Percentiles rank a stretch among this genome's conserved stretches.
These are phyloP conservation scores for Microtus agrestis DNA, from an alignment of 2,797 vertebrate genomes.

Conservation along the genomic window DNA sequence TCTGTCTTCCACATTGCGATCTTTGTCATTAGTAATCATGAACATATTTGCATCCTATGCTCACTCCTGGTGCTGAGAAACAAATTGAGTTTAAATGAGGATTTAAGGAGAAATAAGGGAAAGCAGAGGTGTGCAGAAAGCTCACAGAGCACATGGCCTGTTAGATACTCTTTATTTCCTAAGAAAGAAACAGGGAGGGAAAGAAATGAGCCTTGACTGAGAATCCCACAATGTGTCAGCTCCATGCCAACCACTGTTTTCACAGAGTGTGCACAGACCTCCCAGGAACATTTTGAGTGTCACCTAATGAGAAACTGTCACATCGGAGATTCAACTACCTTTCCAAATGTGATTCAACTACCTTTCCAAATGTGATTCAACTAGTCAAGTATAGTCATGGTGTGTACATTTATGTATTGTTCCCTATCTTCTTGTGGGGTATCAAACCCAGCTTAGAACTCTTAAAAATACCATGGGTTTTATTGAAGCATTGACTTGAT, in stretches of 20 bases:
- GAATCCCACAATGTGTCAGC: too few relatives aligned
- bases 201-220: neutral
- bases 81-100: slow-evolving; percentile 52
- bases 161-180: neutral
- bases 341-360: neutral
- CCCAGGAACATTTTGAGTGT: neutral
- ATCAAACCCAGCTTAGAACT: neutral
- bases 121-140: neutral
- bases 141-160: neutral
- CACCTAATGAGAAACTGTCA: slow-evolving; percentile 32
- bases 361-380: neutral
- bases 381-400: neutral
- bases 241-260: neutral
- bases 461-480: neutral
- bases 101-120: slow-evolving; percentile 48
- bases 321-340: neutral
- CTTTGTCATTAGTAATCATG: slow-evolving; percentile 49
- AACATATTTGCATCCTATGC: slow-evolving; percentile 49
- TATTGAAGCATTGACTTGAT: neutral
- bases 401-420: neutral
- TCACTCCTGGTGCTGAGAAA: slow-evolving; percentile 53
- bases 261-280: neutral
- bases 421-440: neutral
- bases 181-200: neutral
- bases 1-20: slow-evolving; percentile 40